Percentiles rank a stretch among this genome's conserved stretches.
Evolutionary conservation across 2,797 vertebrate species (phyloP).

Genomic region (Darevskia nairensis): DNA sequence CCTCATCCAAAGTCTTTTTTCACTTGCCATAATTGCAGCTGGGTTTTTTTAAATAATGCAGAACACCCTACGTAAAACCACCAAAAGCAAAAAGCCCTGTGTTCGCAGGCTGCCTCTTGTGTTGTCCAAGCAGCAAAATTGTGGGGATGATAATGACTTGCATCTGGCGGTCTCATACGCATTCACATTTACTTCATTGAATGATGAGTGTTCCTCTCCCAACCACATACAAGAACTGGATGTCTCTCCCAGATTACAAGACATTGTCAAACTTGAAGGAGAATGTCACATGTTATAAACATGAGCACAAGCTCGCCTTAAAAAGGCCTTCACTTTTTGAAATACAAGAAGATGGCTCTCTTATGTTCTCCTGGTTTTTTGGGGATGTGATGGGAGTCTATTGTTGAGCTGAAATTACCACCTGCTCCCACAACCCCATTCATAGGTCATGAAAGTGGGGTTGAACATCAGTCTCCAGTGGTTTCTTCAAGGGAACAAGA

Average conservation of each 20-base stretch:
- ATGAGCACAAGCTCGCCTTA: not conserved
- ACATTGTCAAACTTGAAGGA: slow-evolving; percentile 14
- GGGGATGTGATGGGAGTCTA: not conserved
- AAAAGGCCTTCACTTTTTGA: not conserved
- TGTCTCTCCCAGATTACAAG: slow-evolving; percentile 13
- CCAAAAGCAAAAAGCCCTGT: not conserved
- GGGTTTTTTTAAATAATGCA: not conserved
- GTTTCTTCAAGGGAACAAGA: no score
- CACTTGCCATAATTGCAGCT: not conserved
- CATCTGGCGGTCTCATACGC: slow-evolving; percentile 8
- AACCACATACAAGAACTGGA: not conserved
- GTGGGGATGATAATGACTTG: slow-evolving; percentile 15
- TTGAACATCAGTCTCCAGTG: no score
- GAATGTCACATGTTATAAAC: not conserved
- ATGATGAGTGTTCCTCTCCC: not conserved
- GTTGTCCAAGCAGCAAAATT: not conserved
- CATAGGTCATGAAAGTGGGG: not conserved
- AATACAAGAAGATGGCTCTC: not conserved
- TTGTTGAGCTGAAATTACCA: not conserved
- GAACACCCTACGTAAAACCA: not conserved
- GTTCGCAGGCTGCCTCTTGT: accelerated
- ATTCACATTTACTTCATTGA: not conserved
- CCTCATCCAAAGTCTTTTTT: not conserved
- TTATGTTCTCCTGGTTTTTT: not conserved
- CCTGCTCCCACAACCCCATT: not conserved